phyloP scores from a whole-genome alignment of 2,113 vertebrate genomes.

The Sylvilagus bachmani region DNA sequence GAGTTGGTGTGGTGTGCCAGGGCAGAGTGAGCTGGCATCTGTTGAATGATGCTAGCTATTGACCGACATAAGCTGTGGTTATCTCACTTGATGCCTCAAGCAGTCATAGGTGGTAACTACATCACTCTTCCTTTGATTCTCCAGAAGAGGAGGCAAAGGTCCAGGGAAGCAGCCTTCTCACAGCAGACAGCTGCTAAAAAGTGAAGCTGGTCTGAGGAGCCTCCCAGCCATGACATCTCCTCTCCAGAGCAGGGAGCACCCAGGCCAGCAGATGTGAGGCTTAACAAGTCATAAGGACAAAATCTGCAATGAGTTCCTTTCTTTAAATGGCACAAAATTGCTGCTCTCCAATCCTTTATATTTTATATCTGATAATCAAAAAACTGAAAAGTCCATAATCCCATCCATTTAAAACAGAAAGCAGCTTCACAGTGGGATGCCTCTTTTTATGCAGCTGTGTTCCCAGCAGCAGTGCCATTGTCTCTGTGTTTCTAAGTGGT shows the following conservation, averaged over 20 bases:
- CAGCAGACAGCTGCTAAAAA: neutral
- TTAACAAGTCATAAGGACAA: neutral
- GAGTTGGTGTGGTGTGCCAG: rapidly evolving
- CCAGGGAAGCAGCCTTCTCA: neutral
- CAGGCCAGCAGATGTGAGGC: neutral
- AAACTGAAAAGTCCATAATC: neutral
- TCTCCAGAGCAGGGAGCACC: neutral
- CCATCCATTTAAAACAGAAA: neutral
- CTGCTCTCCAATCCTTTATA: neutral
- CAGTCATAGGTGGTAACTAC: no score
- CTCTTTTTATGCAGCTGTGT: neutral
- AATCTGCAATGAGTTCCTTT: neutral
- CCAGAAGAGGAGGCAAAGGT: neutral
- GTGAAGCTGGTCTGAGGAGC: neutral
- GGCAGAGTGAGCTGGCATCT: rapidly evolving
- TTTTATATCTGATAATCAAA: neutral
- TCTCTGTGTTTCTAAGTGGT: neutral
- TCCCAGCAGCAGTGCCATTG: neutral
- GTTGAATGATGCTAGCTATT: rapidly evolving
- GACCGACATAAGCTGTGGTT: rapidly evolving
- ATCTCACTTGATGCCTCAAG: neutral
- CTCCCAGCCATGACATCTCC: neutral
- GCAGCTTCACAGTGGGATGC: neutral
- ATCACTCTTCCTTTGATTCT: neutral
- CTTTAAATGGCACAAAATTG: neutral